Percentiles rank a stretch among this genome's conserved stretches.
phyloP scores from a whole-genome alignment of 2,797 vertebrate genomes.

The Limosa lapponica region DNA sequence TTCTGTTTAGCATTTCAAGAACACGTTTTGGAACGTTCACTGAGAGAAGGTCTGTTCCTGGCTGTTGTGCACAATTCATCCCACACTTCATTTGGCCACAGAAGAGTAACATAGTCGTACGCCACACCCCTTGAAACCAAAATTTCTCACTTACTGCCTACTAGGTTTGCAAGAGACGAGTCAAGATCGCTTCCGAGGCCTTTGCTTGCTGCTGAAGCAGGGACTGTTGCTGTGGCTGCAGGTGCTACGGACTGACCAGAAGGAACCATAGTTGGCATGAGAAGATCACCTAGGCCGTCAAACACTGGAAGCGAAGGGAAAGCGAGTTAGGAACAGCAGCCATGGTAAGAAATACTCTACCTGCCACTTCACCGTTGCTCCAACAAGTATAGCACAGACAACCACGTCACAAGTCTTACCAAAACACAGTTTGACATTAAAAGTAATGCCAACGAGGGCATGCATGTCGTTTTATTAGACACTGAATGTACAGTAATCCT shows the following conservation, averaged over 20 bases:
- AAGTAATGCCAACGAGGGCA: constrained; percentile 65
- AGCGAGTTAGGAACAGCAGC: not conserved
- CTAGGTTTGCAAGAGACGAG: constrained; percentile 93
- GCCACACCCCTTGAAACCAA: not conserved
- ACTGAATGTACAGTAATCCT: constrained; percentile 18
- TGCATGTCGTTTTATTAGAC: constrained; percentile 33
- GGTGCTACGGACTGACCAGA: constrained; percentile 84
- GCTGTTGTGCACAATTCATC: not conserved
- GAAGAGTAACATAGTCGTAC: not conserved
- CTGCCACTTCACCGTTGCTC: not conserved
- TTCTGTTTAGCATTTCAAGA: not conserved
- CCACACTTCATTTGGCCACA: not conserved
- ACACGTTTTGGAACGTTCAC: not conserved
- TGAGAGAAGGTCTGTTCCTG: not conserved
- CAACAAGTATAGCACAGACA: constrained; percentile 24
- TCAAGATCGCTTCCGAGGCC: constrained; percentile 92
- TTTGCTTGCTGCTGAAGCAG: constrained; percentile 84
- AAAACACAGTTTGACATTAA: constrained; percentile 49
- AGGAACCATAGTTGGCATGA: constrained; percentile 94
- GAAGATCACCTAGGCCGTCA: constrained; percentile 95
- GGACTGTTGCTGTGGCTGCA: constrained; percentile 73
- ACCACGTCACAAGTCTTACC: constrained; percentile 2
- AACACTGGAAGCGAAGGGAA: constrained; percentile 85
- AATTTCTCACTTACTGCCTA: constrained; percentile 90
- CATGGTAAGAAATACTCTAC: not conserved